phyloP scores from a whole-genome alignment of 2,113 vertebrate species.

The Ascaphus truei region DNA sequence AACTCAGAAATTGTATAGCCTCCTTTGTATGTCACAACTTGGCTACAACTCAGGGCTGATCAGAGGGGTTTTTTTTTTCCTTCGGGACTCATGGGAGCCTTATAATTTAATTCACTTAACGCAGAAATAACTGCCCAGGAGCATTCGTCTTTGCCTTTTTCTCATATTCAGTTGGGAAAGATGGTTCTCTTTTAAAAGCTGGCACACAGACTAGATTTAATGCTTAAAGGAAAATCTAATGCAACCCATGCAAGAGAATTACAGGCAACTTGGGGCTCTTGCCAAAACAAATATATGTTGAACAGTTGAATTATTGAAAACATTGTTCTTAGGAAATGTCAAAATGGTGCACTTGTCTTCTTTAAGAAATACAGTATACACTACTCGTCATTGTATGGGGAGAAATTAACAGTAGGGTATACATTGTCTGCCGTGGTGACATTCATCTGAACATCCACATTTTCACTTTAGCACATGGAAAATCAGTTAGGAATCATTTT shows the following conservation, averaged over 20 bases:
- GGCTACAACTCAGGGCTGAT: slow-evolving; percentile 11
- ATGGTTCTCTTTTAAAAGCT: slow-evolving; percentile 29
- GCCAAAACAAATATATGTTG: slow-evolving; percentile 29
- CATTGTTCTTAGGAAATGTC: slow-evolving; percentile 11
- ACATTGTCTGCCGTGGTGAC: too few relatives aligned
- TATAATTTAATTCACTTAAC: slow-evolving; percentile 19
- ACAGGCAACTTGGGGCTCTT: not conserved
- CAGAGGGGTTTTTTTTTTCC: slow-evolving; percentile 7
- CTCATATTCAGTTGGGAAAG: slow-evolving; percentile 15
- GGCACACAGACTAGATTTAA: slow-evolving; percentile 16
- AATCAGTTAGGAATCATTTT: too few relatives aligned
- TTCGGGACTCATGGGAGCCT: slow-evolving; percentile 8
- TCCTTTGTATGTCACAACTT: not conserved
- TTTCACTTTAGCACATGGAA: too few relatives aligned
- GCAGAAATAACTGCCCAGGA: slow-evolving; percentile 29
- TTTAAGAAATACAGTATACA: not conserved
- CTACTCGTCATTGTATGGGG: not conserved
- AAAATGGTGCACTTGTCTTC: slow-evolving; percentile 15
- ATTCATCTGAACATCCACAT: too few relatives aligned
- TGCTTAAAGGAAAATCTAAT: slow-evolving; percentile 31
- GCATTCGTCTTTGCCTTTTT: slow-evolving; percentile 10
- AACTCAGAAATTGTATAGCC: slow-evolving; percentile 15
- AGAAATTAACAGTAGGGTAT: too few relatives aligned
- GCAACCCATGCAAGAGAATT: slow-evolving; percentile 3
- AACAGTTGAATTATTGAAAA: slow-evolving; percentile 13